phyloP scores from a whole-genome alignment of 2,888 invertebrate genomes.

The Tetheella fluctuosa region DNA sequence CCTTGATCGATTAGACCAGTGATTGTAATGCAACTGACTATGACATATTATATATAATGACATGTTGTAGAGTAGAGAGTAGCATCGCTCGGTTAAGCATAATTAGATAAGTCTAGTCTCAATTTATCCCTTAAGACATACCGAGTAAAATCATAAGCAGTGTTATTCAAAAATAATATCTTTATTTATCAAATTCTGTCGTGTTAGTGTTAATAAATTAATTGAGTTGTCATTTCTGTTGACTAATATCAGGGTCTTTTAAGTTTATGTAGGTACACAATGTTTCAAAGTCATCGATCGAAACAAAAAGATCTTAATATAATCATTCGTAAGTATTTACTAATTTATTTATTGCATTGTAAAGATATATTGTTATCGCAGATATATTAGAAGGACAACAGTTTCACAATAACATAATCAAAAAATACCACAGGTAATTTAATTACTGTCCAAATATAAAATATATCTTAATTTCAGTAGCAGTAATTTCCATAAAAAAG shows the following conservation, averaged over 20 bases:
- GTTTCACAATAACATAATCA: slow-evolving; percentile 1
- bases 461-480: too few species aligned
- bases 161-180: not conserved
- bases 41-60: too few species aligned
- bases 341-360: not conserved
- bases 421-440: not conserved
- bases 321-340: not conserved
- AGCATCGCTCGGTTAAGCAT: too few species aligned
- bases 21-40: too few species aligned
- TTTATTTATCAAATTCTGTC: slow-evolving; percentile 21
- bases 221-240: slow-evolving; percentile 24
- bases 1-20: too few species aligned
- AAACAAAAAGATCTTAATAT: not conserved
- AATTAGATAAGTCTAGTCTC: too few species aligned
- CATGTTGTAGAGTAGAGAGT: too few species aligned
- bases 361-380: not conserved
- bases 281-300: not conserved
- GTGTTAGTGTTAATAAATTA: slow-evolving; percentile 30
- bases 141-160: not conserved
- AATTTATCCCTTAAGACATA: not conserved
- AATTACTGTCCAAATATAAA: too few species aligned
- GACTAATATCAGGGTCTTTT: slow-evolving; percentile 12
- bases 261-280: not conserved
- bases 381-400: not conserved
- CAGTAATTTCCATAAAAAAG: too few species aligned